Evolutionary conservation across 2,888 invertebrate species (phyloP).

Genomic region (Caenorhabditis macrosperma): DNA sequence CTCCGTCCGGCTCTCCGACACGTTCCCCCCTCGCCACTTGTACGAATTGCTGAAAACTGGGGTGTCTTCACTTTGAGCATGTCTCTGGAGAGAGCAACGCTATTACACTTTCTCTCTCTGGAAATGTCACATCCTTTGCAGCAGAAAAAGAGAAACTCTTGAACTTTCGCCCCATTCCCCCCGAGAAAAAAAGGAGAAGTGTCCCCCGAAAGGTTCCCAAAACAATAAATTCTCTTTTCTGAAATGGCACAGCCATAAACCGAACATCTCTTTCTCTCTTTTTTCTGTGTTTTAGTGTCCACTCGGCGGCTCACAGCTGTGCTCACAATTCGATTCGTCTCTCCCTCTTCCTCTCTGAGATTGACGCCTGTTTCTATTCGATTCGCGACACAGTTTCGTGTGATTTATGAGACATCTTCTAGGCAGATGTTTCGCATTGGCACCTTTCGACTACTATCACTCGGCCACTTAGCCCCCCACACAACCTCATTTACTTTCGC

Average conservation of each 20-base stretch:
- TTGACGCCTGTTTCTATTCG: neutral
- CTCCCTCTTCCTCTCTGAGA: neutral
- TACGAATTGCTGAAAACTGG: neutral
- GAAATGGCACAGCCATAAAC: neutral
- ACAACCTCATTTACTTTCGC: slow-evolving; percentile 9
- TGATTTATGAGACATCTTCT: neutral
- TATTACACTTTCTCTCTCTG: no score
- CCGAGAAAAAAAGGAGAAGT: no score
- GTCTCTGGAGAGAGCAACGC: neutral
- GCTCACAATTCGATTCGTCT: neutral
- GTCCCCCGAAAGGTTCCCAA: neutral
- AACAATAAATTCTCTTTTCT: neutral
- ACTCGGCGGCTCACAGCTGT: neutral
- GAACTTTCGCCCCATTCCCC: no score
- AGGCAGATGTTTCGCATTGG: neutral
- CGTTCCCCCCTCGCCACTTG: neutral
- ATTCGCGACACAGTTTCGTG: neutral
- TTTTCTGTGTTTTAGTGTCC: neutral
- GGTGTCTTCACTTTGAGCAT: no score
- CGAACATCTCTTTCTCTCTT: neutral
- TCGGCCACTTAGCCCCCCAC: neutral
- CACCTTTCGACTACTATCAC: neutral
- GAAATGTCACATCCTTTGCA: no score
- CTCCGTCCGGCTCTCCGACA: neutral
- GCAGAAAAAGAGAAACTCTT: no score